Evolutionary conservation across 1,140 invertebrate species (phyloP).

Genomic region (Pomacea maculata): DNA sequence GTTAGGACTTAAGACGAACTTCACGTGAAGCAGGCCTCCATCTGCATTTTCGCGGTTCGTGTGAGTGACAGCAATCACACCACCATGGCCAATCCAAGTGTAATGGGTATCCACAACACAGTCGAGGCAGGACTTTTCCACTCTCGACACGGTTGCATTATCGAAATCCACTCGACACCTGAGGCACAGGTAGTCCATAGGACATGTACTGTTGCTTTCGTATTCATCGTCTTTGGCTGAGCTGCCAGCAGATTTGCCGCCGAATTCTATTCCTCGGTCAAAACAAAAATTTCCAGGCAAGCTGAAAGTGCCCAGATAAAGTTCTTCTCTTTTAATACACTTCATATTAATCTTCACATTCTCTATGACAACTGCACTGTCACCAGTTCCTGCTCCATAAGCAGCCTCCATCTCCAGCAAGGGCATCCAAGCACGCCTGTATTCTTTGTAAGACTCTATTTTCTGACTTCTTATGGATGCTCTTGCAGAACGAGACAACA

Average conservation of each 20-base stretch:
- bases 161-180: background rate
- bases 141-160: background rate
- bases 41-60: background rate
- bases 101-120: background rate
- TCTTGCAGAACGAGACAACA: conserved; percentile 26
- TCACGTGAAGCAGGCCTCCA: background rate
- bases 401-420: conserved; percentile 43
- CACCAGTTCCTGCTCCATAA: conserved; percentile 20
- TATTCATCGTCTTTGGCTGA: background rate
- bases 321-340: background rate
- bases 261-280: conserved; percentile 32
- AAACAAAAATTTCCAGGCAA: conserved; percentile 29
- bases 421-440: conserved; percentile 34
- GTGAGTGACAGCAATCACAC: background rate
- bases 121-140: background rate
- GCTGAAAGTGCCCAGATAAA: conserved; percentile 22
- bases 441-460: conserved; percentile 22
- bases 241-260: conserved; percentile 10
- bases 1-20: background rate
- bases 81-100: conserved; percentile 15
- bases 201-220: background rate
- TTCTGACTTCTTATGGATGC: conserved; percentile 1
- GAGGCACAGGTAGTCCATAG: conserved; percentile 36
- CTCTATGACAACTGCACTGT: conserved; percentile 28
- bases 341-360: conserved; percentile 20